Percentiles rank a stretch among this genome's conserved stretches.
Conservation (phyloP, 2,113 vertebrate genomes). For the Upupa epops region DNA sequence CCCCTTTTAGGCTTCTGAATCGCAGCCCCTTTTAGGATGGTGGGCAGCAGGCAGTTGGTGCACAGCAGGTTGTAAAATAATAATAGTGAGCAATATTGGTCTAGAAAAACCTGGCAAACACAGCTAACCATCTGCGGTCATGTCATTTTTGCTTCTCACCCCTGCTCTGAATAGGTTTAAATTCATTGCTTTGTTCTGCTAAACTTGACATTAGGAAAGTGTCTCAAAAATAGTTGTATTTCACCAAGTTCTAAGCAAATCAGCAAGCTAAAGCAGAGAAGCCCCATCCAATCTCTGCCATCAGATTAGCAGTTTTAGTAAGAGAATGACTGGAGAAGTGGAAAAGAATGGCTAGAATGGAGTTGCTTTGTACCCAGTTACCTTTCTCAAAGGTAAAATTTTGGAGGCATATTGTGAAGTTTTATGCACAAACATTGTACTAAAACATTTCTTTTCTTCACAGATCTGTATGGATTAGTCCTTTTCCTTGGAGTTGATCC, state of each 20-base stretch:
- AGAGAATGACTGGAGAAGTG: background rate
- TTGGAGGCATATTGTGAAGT: background rate
- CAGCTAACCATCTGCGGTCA: constrained; percentile 3
- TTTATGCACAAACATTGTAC: background rate
- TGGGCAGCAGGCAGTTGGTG: constrained; percentile 35
- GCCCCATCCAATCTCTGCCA: background rate
- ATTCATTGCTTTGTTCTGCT: background rate
- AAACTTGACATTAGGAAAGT: background rate
- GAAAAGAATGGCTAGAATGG: background rate
- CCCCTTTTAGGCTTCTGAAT: background rate
- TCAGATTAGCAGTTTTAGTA: background rate
- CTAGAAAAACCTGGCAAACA: constrained; percentile 29
- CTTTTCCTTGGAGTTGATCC: constrained; percentile 96
- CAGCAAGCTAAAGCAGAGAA: background rate
- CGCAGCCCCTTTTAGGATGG: background rate
- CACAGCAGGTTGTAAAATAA: constrained; percentile 47
- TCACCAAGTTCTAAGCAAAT: background rate
- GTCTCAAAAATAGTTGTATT: background rate
- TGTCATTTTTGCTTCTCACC: constrained; percentile 16
- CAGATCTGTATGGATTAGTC: constrained; percentile 94
- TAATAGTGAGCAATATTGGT: background rate
- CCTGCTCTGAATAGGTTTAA: background rate
- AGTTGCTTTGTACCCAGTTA: background rate
- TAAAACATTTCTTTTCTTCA: constrained; percentile 15
- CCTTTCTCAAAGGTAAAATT: background rate